Base-by-base conservation (phyloP, 2,888 invertebrate genomes). In the Julus scandinavius region DNA sequence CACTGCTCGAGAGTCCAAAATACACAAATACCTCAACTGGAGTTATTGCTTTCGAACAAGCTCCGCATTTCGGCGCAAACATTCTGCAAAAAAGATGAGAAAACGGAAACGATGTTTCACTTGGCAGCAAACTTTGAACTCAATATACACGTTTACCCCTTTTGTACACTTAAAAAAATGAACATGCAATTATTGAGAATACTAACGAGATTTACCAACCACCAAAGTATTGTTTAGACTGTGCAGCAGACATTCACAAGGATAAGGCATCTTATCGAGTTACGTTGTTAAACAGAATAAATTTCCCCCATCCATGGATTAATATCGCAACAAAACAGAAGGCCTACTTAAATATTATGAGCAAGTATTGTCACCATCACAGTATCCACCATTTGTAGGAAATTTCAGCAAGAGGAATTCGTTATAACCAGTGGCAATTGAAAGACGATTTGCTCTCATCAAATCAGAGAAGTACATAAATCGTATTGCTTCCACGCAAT, bases 31-130 rank as follows among this genome's bases (percentile, higher is more conserved):
- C 95, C 93, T 95, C 98, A 72, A 98, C 97, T 50, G 99, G 99
- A 9, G 98, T 98, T 87, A 94, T 94, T 38, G 98, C 97, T 94
- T 98, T 97, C 90, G 97, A 97, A 93, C 99, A 99, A 89, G 98
- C 96, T 49, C 98, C 98, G 93, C 99, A 99, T 93, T 98, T 98
- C 1, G 99, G 99, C 63, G 99, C 99, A 94, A 98, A 99, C 95
- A 98, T 97, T 92, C 98, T 96, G 92, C 85, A 85, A 85, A 85
- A 85, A 85, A 85, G 85, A 85, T 50, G 85, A 85, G 85, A 85
- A 85, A 85, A 49, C 45, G 85, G 80, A 80, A 85, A 85, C 49
- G 45, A 85, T 50, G 85, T 85, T 85, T 85, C 85, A 85, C 85
- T 85, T 49, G 85, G 85, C 49, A 85, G 50, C 5, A 85, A 85